phyloP scores from a whole-genome alignment of 1,140 invertebrate genomes.

The Drosophila kikkawai region DNA sequence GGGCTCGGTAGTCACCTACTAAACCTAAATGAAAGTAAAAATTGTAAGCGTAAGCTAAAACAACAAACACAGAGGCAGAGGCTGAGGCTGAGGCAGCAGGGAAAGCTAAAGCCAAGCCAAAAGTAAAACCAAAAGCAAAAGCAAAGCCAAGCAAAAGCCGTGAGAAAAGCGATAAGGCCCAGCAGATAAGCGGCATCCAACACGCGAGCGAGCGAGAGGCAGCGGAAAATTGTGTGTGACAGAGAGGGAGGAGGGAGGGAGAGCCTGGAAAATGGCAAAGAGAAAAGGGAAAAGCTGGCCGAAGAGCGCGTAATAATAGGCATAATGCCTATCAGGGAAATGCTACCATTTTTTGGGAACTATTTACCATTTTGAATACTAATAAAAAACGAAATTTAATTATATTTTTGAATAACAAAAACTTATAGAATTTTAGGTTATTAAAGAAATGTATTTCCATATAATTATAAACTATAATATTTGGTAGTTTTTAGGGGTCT shows the following conservation, averaged over 20 bases:
- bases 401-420: background rate
- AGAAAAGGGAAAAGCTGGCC: conserved; percentile 30
- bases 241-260: background rate
- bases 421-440: no score
- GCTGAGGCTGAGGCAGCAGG: conserved; percentile 29
- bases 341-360: background rate
- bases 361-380: background rate
- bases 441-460: no score
- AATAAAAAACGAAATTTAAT: background rate
- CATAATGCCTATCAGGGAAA: background rate
- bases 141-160: conserved; percentile 33
- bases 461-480: background rate
- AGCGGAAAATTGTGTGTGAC: conserved; percentile 16
- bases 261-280: conserved; percentile 26
- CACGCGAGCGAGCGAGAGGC: conserved; percentile 15
- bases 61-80: conserved; percentile 62
- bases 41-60: conserved; percentile 82
- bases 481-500: background rate
- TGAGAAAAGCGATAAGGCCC: conserved; percentile 68
- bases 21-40: conserved; percentile 82
- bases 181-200: conserved; percentile 62
- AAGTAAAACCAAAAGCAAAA: conserved; percentile 52
- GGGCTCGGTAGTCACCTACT: conserved; percentile 64
- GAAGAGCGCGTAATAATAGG: conserved; percentile 8
- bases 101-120: conserved; percentile 40